phyloP scores from a whole-genome alignment of 2,888 invertebrate genomes.

The Coelopa pilipes region DNA sequence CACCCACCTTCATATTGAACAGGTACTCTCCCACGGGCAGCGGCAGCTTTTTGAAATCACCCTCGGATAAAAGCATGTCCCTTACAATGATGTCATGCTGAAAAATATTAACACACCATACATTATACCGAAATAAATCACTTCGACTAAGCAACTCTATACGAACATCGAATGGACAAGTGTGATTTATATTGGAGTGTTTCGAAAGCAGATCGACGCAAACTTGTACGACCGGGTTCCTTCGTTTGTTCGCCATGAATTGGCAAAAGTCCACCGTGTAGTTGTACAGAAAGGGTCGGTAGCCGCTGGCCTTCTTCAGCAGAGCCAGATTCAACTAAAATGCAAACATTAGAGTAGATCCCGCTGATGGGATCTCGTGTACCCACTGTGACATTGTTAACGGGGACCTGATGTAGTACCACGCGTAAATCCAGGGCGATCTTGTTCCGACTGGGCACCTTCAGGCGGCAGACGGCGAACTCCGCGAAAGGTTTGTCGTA shows the following conservation, averaged over 20 bases:
- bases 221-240: slow-evolving; percentile 13
- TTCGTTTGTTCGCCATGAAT: slow-evolving; percentile 24
- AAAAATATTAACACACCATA: too few relatives aligned
- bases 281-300: slow-evolving; percentile 36
- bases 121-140: too few relatives aligned
- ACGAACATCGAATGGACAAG: slow-evolving; percentile 38
- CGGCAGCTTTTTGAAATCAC: too few relatives aligned
- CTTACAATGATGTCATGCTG: too few relatives aligned
- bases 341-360: not conserved
- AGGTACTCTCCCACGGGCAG: too few relatives aligned
- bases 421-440: slow-evolving; percentile 19
- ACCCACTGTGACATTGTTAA: slow-evolving; percentile 33
- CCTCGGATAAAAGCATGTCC: too few relatives aligned
- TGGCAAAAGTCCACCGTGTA: slow-evolving; percentile 30
- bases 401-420: slow-evolving; percentile 26
- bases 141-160: not conserved
- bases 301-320: slow-evolving; percentile 28
- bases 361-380: not conserved
- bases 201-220: not conserved
- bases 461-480: slow-evolving; percentile 33
- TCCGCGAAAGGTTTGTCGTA: slow-evolving; percentile 26
- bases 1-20: too few relatives aligned
- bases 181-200: slow-evolving; percentile 37
- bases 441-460: slow-evolving; percentile 15
- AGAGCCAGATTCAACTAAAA: slow-evolving; percentile 31